A percentile compares a stretch with the other conserved stretches of the same genome.
These are phyloP conservation scores for Lymantria dispar DNA, from an alignment of 2,888 invertebrate genomes.

Conservation along the genomic window DNA sequence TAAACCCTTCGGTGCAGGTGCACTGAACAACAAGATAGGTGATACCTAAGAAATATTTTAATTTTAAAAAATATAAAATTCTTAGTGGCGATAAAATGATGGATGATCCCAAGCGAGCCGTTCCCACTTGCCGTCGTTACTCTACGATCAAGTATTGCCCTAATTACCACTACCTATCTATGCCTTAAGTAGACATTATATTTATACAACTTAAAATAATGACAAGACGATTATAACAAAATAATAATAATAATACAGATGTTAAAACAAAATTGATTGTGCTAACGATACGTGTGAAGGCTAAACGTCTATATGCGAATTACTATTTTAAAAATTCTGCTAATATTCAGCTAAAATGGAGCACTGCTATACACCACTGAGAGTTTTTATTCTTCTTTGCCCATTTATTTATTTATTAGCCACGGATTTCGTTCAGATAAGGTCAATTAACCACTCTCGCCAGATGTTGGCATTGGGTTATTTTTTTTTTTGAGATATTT, in stretches of 20 bases:
- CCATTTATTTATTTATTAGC: too few species aligned
- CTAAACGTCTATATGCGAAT: constrained; percentile 41
- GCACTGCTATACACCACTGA: background rate
- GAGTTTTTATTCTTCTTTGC: background rate
- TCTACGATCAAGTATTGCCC: constrained; percentile 67
- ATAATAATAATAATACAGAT: constrained; percentile 59
- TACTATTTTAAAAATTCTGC: constrained; percentile 51
- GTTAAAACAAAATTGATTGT: constrained; percentile 68
- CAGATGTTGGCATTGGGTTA: too few species aligned
- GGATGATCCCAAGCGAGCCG: constrained; percentile 9
- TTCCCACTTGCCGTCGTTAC: constrained; percentile 39
- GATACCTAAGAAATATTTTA: too few species aligned
- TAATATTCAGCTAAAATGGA: constrained; percentile 38
- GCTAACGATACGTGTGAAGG: constrained; percentile 67
- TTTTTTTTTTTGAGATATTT: too few species aligned
- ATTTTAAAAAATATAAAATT: too few species aligned
- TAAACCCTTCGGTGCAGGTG: too few species aligned
- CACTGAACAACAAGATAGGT: too few species aligned
- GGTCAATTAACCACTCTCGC: too few species aligned
- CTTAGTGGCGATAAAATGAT: background rate
- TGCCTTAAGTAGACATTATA: constrained; percentile 76
- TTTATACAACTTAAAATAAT: constrained; percentile 82
- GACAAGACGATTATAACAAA: constrained; percentile 78
- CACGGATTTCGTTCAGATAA: too few species aligned
- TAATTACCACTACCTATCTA: constrained; percentile 79